Evolutionary conservation across 2,797 vertebrate genomes (phyloP).

Genomic region (Leptodactylus fallax): DNA sequence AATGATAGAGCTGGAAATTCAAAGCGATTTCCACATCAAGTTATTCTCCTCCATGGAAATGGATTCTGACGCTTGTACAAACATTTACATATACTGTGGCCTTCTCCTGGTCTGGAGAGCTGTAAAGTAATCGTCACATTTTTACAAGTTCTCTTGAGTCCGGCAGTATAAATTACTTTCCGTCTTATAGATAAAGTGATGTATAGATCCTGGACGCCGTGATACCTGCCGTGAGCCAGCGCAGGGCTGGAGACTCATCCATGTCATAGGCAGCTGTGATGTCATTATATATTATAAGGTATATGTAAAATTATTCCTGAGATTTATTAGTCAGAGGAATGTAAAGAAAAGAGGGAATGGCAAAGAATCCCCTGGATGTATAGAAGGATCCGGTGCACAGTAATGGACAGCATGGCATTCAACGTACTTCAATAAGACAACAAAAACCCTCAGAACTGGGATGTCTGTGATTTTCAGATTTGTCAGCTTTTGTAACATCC

Average conservation of each 20-base stretch:
- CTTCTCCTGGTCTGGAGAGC: conserved; percentile 11
- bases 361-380: conserved; percentile 36
- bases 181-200: conserved; percentile 40
- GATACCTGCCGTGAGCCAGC: no score
- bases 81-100: conserved; percentile 38
- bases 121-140: conserved; percentile 18
- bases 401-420: background rate
- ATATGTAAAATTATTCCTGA: conserved; percentile 49
- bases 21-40: background rate
- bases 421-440: background rate
- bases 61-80: conserved; percentile 28
- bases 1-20: background rate
- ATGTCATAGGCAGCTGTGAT: conserved; percentile 13
- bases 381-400: background rate
- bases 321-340: conserved; percentile 8
- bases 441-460: background rate
- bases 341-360: conserved; percentile 3
- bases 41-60: conserved; percentile 30
- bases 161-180: conserved; percentile 16
- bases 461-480: background rate
- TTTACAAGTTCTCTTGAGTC: conserved; percentile 29
- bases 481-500: background rate
- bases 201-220: conserved; percentile 28
- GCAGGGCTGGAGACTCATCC: conserved; percentile 1
- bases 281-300: conserved; percentile 32